These are phyloP conservation scores for Euwallacea fornicatus DNA, from an alignment of 1,140 invertebrate species.

Conservation along the genomic window DNA sequence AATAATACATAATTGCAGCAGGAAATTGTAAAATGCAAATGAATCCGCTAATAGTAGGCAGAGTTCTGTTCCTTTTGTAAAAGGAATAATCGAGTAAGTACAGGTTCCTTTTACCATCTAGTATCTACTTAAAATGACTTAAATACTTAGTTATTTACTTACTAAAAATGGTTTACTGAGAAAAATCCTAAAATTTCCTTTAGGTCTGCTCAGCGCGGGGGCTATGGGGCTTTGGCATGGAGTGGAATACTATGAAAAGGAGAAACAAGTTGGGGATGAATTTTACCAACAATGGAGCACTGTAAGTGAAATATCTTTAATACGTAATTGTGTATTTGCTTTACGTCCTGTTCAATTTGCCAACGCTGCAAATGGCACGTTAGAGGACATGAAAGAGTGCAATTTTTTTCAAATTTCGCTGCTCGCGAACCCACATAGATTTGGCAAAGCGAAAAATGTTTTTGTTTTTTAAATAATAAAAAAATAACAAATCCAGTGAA, in stretches of 20 bases:
- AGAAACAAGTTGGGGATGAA: conserved; percentile 87
- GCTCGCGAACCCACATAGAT: too few species aligned
- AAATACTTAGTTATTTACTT: too few species aligned
- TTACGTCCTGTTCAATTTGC: too few species aligned
- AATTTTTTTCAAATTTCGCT: too few species aligned
- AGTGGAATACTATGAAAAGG: conserved; percentile 93
- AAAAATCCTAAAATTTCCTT: conserved; percentile 31
- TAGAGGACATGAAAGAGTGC: too few species aligned
- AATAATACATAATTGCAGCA: conserved; percentile 11
- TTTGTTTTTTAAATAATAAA: too few species aligned
- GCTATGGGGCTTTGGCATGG: conserved; percentile 95
- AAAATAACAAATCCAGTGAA: too few species aligned
- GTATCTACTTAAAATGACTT: too few species aligned
- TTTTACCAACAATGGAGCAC: conserved; percentile 90
- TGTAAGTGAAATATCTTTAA: conserved; percentile 62
- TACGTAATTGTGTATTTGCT: neutral
- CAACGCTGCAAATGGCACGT: too few species aligned
- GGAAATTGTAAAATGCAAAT: conserved; percentile 20
- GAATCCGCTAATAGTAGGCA: neutral
- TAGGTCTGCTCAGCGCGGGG: conserved; percentile 85
- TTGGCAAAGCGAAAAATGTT: too few species aligned
- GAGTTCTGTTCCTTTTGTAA: conserved; percentile 7
- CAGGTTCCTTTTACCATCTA: too few species aligned
- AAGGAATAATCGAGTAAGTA: neutral
- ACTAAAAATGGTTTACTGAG: too few species aligned